Evolutionary conservation across 2,797 vertebrate genomes (phyloP), one percentile per base, ranked within the genome.

Genomic region (Hipposideros larvatus): DNA sequence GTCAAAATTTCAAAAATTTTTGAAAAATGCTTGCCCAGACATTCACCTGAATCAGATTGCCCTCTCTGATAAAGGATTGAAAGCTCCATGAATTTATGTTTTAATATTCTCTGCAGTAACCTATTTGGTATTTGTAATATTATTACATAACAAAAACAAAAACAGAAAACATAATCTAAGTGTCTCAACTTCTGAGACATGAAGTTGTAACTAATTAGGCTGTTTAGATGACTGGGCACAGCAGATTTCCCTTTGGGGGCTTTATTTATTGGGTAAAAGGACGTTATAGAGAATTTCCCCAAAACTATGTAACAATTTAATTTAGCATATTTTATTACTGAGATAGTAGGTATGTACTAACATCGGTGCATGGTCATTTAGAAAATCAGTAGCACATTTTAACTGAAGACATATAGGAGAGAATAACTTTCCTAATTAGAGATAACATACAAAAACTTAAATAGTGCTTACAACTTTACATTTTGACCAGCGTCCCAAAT

Each of bases 361-460:
- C 5, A 22, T n/a, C 9, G 11, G 70, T 70, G 22, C 11, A 41
- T 21, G 22, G 59, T 34, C 53, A 48, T 75, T 68, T 57, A n/a
- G 55, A 89, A 26, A 77, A 46, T 19, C 11, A 75, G 37, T 65
- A 83, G 37, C 59, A 80, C 24, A 37, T 41, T 41, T 74, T 79
- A 87, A 9, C 19, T 94, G 37, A 87, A 92, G 65, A 55, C 15
- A 37, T 66, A 46, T 19, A 83, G 37, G n/a, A 95, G 11, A 82
- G 18, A 87, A 77, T 80, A 37, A 55, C n/a, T 91, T 94, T 94
- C 24, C 68, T 80, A 87, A 68, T 91, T 88, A 85, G 57, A 87
- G 24, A 91, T 96, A 91, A 87, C 18, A 65, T 55, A 31, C 4
- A 34, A 79, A 90, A 92, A 8, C 48, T 92, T 48, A 77, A 71